Conservation (phyloP, 2,113 vertebrate genomes). For the Periophthalmus modestus region DNA sequence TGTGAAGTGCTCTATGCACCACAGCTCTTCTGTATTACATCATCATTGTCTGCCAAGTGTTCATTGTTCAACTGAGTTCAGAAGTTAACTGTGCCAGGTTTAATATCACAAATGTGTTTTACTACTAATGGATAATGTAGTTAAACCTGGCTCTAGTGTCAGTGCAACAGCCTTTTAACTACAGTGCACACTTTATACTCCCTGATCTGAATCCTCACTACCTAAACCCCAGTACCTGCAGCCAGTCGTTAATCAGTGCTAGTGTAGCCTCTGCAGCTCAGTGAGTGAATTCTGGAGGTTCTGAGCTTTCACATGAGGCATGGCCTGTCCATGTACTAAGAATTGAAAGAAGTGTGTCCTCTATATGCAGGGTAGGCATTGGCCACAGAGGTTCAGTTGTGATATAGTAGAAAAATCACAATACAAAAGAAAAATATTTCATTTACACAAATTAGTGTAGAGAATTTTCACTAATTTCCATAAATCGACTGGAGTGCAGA, state of each 20-base stretch:
- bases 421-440: too few species aligned
- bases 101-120: constrained; percentile 56
- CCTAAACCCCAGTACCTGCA: too few species aligned
- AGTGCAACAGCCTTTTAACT: constrained; percentile 60
- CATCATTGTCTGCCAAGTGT: constrained; percentile 36
- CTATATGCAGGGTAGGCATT: too few species aligned
- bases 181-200: constrained; percentile 42
- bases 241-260: too few species aligned
- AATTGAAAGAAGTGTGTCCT: too few species aligned
- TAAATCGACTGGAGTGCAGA: constrained; percentile 25
- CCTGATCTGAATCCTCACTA: too few species aligned
- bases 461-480: constrained; percentile 9
- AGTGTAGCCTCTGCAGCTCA: too few species aligned
- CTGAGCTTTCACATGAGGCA: too few species aligned
- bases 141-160: constrained; percentile 51
- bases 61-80: constrained; percentile 29
- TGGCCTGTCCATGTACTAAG: too few species aligned
- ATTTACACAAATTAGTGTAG: neutral
- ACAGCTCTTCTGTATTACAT: constrained; percentile 33
- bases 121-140: constrained; percentile 56
- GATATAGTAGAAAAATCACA: neutral
- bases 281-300: too few species aligned
- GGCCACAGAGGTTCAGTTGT: too few species aligned
- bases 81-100: constrained; percentile 39
- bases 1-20: constrained; percentile 21